Base-by-base conservation (phyloP, 2,888 invertebrate species). In the Pherbina coryleti region DNA sequence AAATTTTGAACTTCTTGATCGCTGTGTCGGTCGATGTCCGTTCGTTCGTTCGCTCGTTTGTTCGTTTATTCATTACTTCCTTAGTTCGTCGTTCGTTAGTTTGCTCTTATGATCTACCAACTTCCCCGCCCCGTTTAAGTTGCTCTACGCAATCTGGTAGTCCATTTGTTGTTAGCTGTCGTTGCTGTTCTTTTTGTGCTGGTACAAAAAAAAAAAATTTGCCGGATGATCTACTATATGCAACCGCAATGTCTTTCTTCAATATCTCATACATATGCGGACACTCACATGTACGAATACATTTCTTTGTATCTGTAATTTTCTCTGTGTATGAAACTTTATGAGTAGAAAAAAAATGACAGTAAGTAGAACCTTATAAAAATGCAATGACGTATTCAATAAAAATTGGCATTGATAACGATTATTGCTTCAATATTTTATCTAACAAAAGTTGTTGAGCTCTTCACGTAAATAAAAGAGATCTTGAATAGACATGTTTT, bases 1-100 rank as follows among this genome's bases (percentile, higher is more conserved):
- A 77, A 77, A 77, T 77, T 44, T 44, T 77, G 77, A 77, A 72
- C 66, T 77, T 72, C 62, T 71, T 31, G 53, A 62, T 53, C 44
- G 72, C 17, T 25, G 49, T 57, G 76, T 28, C 70, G 76, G 70
- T 60, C 49, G 60, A 76, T 70, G 70, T 70, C 62, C 71, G 70
- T 70, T 75, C 34, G 55, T 55, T 55, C 49, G 49, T 37, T 28
- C 49, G 53, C 0, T 14, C 17, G 55, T 14, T 44, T 34, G 49
- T 37, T 60, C 19, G 60, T 57, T 49, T 57, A 37, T 44, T 22
- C 22, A 44, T 44, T 44, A 14, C 44, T 44, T 37, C 31, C 19
- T 49, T 44, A 11, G 17, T 53, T 25, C 14, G 11, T 70, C 22
- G 25, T 51, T 25, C 51, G 28, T 70, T 53, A 19, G 22, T 19